Evolutionary conservation across 2,888 invertebrate species (phyloP).

Genomic region (Megastigmus dorsalis): DNA sequence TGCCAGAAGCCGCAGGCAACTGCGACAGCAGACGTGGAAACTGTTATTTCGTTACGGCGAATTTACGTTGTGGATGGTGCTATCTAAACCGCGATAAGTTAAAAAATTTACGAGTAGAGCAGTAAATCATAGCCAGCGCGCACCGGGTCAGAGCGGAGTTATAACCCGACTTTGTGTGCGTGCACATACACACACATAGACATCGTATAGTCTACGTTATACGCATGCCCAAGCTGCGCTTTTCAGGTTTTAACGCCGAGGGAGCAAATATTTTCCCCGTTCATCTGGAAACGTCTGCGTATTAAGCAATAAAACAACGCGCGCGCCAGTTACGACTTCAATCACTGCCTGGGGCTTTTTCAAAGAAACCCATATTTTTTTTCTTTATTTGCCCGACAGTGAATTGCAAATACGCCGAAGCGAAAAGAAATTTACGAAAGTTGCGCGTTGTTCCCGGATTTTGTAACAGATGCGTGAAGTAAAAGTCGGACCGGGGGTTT

Average conservation of each 20-base stretch:
- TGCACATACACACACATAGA: slow-evolving; percentile 52
- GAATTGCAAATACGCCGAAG: slow-evolving; percentile 9
- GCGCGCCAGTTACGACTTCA: slow-evolving; percentile 39
- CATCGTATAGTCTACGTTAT: too few relatives aligned
- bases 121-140: slow-evolving; percentile 65
- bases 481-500: too few relatives aligned
- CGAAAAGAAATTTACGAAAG: slow-evolving; percentile 18
- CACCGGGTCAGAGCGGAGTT: slow-evolving; percentile 40
- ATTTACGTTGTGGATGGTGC: slow-evolving; percentile 63
- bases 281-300: slow-evolving; percentile 25
- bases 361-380: slow-evolving; percentile 6
- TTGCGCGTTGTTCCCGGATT: too few relatives aligned
- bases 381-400: slow-evolving; percentile 4
- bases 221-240: slow-evolving; percentile 23
- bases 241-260: slow-evolving; percentile 60
- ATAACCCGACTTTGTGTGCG: too few relatives aligned
- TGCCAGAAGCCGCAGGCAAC: slow-evolving; percentile 31
- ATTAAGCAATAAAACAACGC: slow-evolving; percentile 48
- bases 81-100: slow-evolving; percentile 69
- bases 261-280: slow-evolving; percentile 45
- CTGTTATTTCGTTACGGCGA: slow-evolving; percentile 57
- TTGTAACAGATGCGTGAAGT: too few relatives aligned
- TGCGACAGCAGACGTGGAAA: slow-evolving; percentile 46
- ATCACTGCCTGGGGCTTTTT: slow-evolving; percentile 22
- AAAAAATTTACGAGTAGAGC: slow-evolving; percentile 68